Conservation (phyloP, 2,797 vertebrate genomes). For the Argyrosomus regius region DNA sequence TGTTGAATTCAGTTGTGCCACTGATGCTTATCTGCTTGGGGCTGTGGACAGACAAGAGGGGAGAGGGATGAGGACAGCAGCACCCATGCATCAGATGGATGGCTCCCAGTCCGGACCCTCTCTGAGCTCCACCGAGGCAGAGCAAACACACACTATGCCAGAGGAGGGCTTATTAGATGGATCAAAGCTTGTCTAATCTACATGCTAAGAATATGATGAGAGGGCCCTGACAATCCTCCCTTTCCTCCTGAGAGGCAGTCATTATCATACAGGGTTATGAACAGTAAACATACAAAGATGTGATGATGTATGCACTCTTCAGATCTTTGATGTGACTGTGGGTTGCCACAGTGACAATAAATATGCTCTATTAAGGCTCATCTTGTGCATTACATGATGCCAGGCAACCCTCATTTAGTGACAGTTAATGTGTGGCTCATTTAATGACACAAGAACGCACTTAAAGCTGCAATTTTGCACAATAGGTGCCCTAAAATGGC, state of each 20-base stretch:
- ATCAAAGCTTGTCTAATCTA: slow-evolving; percentile 70
- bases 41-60: slow-evolving; percentile 15
- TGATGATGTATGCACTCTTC: slow-evolving; percentile 24
- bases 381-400: slow-evolving; percentile 17
- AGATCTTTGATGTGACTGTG: slow-evolving; percentile 43
- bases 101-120: slow-evolving; percentile 18
- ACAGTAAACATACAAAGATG: slow-evolving; percentile 50
- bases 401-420: slow-evolving; percentile 2
- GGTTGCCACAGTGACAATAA: slow-evolving; percentile 23
- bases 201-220: slow-evolving; percentile 65
- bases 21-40: slow-evolving; percentile 23
- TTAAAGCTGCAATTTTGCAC: slow-evolving; percentile 22
- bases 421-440: slow-evolving; percentile 9
- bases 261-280: slow-evolving; percentile 48
- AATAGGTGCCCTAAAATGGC: slow-evolving; percentile 1
- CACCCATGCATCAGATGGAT: slow-evolving; percentile 39
- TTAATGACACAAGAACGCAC: neutral
- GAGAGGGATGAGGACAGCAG: slow-evolving; percentile 18
- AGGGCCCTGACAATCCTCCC: slow-evolving; percentile 33
- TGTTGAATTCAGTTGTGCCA: slow-evolving; percentile 1
- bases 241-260: slow-evolving; percentile 39
- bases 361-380: slow-evolving; percentile 16
- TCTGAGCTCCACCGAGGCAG: slow-evolving; percentile 40
- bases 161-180: slow-evolving; percentile 60
- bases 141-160: slow-evolving; percentile 49